Evolutionary conservation across 2,113 vertebrate species (phyloP).

Genomic region (Osmerus mordax): DNA sequence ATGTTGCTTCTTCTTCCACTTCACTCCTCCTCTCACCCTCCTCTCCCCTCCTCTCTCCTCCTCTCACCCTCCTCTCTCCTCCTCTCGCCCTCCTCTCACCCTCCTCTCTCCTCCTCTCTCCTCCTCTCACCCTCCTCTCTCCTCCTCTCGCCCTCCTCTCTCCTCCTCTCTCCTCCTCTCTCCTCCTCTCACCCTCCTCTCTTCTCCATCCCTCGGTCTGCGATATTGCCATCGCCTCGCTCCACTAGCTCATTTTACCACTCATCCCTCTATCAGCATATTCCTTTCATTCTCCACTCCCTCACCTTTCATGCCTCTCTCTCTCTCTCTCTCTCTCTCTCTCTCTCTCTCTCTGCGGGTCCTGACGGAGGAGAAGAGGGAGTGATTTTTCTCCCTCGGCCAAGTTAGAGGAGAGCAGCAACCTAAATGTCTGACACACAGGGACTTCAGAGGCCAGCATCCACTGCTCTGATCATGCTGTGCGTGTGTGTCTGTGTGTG

Average conservation of each 20-base stretch:
- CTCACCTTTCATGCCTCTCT: conserved; percentile 13
- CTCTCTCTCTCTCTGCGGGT: too few relatives aligned
- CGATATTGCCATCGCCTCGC: conserved; percentile 12
- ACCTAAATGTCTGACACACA: too few relatives aligned
- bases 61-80: background rate
- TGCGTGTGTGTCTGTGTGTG: background rate
- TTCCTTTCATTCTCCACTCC: conserved; percentile 28
- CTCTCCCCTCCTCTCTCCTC: background rate
- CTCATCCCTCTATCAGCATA: conserved; percentile 38
- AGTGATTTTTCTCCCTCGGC: too few relatives aligned
- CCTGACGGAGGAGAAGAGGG: too few relatives aligned
- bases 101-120: too few relatives aligned
- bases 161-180: background rate
- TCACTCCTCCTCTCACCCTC: background rate
- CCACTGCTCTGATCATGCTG: background rate
- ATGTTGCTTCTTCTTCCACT: background rate
- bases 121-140: background rate
- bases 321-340: conserved; percentile 9
- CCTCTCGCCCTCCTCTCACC: background rate
- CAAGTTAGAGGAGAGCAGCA: too few relatives aligned
- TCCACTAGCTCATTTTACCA: conserved; percentile 19
- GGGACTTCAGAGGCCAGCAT: background rate
- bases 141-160: conserved; percentile 2
- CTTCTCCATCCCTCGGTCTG: conserved; percentile 28
- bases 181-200: conserved; percentile 2